phyloP scores from a whole-genome alignment of 2,888 invertebrate species.

The Andrena chrysosceles region DNA sequence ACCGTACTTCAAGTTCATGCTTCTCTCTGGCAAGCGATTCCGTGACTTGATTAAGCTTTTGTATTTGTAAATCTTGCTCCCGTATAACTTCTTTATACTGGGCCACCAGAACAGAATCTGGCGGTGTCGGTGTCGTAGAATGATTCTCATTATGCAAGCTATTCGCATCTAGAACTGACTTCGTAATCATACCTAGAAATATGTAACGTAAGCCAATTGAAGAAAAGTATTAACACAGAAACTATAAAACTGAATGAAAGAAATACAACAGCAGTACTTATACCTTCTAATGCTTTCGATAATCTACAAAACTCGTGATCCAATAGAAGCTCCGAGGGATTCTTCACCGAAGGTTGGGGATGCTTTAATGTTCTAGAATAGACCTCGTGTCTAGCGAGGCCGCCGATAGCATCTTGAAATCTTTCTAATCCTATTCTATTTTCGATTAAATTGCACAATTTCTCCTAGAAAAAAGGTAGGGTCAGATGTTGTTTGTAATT shows the following conservation, averaged over 20 bases:
- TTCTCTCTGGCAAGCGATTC: conserved; percentile 77
- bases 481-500: background rate
- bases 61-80: conserved; percentile 92
- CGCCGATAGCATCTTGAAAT: conserved; percentile 93
- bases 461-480: conserved; percentile 86
- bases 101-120: conserved; percentile 85
- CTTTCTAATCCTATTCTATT: conserved; percentile 96
- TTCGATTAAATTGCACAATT: conserved; percentile 93
- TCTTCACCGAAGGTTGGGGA: conserved; percentile 93
- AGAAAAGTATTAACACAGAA: background rate
- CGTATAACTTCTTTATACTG: conserved; percentile 97
- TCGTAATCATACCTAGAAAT: conserved; percentile 85
- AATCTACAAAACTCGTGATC: conserved; percentile 98
- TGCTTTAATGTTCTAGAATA: conserved; percentile 97
- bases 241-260: background rate
- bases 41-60: conserved; percentile 83
- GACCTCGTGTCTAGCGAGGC: conserved; percentile 94
- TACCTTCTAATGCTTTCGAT: conserved; percentile 93
- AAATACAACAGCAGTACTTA: background rate
- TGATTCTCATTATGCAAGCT: conserved; percentile 74
- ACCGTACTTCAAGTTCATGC: conserved; percentile 76
- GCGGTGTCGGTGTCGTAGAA: conserved; percentile 70
- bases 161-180: conserved; percentile 84
- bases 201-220: background rate
- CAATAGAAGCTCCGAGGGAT: conserved; percentile 92